Evolutionary conservation across 1,140 invertebrate species (phyloP).

Genomic region (Psix sp.): DNA sequence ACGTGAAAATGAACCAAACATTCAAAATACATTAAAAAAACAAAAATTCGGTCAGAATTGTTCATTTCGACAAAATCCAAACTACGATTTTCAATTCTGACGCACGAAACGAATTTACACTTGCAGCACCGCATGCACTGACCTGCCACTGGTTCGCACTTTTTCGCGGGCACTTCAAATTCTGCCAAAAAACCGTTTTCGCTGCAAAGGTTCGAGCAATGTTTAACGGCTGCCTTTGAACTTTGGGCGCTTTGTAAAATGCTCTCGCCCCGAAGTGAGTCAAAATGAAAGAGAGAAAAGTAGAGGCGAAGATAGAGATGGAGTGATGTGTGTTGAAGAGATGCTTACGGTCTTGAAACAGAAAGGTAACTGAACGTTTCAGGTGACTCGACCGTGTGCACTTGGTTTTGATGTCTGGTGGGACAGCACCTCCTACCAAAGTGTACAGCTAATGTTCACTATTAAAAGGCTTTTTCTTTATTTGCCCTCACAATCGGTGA

Average conservation of each 20-base stretch:
- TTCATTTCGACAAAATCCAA: too few species aligned
- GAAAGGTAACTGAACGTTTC: constrained; percentile 73
- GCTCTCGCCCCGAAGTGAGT: constrained; percentile 16
- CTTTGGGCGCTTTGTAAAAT: constrained; percentile 28
- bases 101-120: too few species aligned
- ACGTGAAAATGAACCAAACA: too few species aligned
- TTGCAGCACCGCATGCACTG: background rate
- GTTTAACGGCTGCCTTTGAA: too few species aligned
- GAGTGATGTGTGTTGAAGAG: constrained; percentile 46
- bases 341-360: constrained; percentile 72
- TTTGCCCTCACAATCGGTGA: constrained; percentile 36
- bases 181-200: too few species aligned
- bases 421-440: constrained; percentile 68
- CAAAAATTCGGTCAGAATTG: too few species aligned
- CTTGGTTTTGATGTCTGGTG: constrained; percentile 67
- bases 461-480: constrained; percentile 62
- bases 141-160: background rate
- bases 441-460: constrained; percentile 33
- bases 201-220: too few species aligned
- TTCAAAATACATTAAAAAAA: too few species aligned
- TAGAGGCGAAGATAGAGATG: constrained; percentile 19
- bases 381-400: constrained; percentile 59
- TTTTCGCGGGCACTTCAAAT: background rate
- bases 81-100: too few species aligned
- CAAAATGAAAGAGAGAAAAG: constrained; percentile 11